Base-by-base conservation (phyloP, 2,797 vertebrate species). In the Diplodus sargus region DNA sequence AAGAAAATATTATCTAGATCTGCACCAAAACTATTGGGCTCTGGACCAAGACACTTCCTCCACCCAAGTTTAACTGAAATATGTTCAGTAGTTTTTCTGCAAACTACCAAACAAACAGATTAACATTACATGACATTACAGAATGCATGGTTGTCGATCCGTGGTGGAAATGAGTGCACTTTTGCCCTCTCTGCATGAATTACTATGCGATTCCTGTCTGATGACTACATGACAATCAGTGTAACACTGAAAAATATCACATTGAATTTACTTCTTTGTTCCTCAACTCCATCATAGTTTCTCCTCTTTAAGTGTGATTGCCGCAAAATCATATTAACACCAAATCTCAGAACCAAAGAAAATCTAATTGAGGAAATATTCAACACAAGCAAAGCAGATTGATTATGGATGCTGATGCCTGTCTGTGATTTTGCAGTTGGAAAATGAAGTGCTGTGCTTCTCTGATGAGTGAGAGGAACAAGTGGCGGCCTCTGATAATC, bases 381-480 rank as follows among this genome's bases (percentile, higher is more conserved):
- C 51, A 39, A 34, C 56, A 76, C 43, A 72, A 72, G 70, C 30
- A 69, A 63, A 25, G 47, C 68, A 56, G 70, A 83, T 43, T 83
- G 76, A 86, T 86, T 80, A 72, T 64, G 65, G 61, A 73, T 60
- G 75, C 61, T 49, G 70, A 76, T 0, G 20, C 51, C 70, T 52
- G 77, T 66, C 69, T 83, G 75, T 82, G 70, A 80, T 79, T 78
- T 25, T 65, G 79, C 42, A 34, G 66, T 47, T 51, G 39, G 25
- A 78, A 83, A 78, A 81, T 74, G 14, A 87, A 71, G 61, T 4
- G 23, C 58, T 76, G 42, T 25, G 39, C 13, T 66, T 58, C 48
- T 79, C 56, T 84, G 79, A 85, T 86, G 82, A 87, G 58, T 54
- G 52, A 16, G 68, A 75, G 49, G 60, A 79, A 75, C 49, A 53